A percentile compares a stretch with the other conserved stretches of the same genome.
These are phyloP conservation scores for Merodon equestris DNA, from an alignment of 2,888 invertebrate genomes.

Conservation along the genomic window DNA sequence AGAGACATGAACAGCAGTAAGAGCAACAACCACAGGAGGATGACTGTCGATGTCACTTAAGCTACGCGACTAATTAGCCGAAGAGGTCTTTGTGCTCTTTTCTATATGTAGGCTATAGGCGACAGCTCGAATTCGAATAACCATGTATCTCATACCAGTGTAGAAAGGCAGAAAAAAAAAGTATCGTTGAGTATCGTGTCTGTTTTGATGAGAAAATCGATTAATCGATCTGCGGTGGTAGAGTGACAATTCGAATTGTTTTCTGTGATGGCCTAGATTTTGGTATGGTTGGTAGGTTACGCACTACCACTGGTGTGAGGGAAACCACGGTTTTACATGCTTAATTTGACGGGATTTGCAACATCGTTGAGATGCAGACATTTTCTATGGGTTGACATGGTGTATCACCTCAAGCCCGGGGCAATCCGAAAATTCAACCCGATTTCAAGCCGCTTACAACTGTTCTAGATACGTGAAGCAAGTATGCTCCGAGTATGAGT, in stretches of 20 bases:
- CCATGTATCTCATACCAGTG: too few species aligned
- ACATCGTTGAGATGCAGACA: conserved; percentile 17
- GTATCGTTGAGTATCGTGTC: not conserved
- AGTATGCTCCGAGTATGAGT: not conserved
- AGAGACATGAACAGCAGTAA: too few species aligned
- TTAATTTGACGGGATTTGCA: conserved; percentile 47
- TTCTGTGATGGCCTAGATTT: conserved; percentile 53
- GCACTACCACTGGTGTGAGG: conserved; percentile 19
- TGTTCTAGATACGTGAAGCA: not conserved
- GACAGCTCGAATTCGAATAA: not conserved
- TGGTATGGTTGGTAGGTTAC: too few species aligned
- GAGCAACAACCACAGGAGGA: conserved; percentile 32
- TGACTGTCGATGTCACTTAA: conserved; percentile 40
- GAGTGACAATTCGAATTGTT: conserved; percentile 62
- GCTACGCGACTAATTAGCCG: conserved; percentile 60
- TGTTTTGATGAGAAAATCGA: conserved; percentile 60
- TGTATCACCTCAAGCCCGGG: not conserved
- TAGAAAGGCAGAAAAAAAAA: conserved; percentile 25
- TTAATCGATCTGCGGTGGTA: conserved; percentile 52
- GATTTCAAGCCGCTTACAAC: not conserved
- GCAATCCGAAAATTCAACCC: not conserved
- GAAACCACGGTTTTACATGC: conserved; percentile 25
- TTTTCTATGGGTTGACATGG: too few species aligned
- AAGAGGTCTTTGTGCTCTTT: conserved; percentile 63
- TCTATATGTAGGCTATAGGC: not conserved